These are phyloP conservation scores for Anolis sagrei DNA, from an alignment of 2,113 vertebrate species.

Conservation along the genomic window DNA sequence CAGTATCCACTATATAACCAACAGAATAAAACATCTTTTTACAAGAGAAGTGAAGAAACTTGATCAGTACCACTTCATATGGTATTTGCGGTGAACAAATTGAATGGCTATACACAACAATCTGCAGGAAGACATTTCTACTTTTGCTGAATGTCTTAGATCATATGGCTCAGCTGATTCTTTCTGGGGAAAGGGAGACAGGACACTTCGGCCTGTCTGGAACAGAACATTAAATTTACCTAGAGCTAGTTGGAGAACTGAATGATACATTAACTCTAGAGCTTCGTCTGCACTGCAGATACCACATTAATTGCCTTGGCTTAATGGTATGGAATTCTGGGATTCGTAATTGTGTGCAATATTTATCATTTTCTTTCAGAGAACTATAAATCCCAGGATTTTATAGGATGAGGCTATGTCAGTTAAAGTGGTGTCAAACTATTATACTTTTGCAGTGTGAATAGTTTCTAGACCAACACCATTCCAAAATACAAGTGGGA, in stretches of 20 bases:
- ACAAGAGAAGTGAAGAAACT: constrained; percentile 13
- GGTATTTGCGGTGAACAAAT: neutral
- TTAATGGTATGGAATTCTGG: no score
- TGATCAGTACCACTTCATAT: neutral
- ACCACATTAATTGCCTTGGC: no score
- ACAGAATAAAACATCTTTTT: constrained; percentile 30
- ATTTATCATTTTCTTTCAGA: no score
- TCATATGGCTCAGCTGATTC: neutral
- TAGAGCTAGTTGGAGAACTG: neutral
- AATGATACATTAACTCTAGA: neutral
- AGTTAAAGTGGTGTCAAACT: no score
- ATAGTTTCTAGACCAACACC: neutral
- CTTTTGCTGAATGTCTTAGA: neutral
- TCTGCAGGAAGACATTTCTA: neutral
- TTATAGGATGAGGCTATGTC: no score
- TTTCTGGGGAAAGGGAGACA: neutral
- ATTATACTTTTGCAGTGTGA: no score
- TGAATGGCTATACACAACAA: no score
- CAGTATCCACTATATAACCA: constrained; percentile 15
- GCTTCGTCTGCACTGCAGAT: neutral
- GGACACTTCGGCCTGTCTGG: neutral
- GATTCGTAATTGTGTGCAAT: no score
- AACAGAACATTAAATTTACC: neutral
- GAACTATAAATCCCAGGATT: no score
- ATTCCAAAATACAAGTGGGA: neutral